phyloP scores from a whole-genome alignment of 92 coral and sea anemone genomes.

The Porites cylindrica region DNA sequence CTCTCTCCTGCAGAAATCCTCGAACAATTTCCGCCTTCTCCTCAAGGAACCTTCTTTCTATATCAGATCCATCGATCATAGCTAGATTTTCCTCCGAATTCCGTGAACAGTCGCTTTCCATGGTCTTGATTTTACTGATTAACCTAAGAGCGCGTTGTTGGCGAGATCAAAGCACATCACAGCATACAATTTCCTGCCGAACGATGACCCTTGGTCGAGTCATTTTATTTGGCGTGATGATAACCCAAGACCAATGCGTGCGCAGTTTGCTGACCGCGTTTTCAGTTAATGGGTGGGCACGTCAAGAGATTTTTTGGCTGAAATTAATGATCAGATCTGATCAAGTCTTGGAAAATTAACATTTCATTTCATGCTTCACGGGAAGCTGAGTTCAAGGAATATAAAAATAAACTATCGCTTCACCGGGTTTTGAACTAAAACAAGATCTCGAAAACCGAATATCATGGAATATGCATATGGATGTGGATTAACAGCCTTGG shows the following conservation, averaged over 20 bases:
- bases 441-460: no score
- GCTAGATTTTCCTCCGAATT: conserved; percentile 18
- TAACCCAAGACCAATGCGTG: conserved; percentile 39
- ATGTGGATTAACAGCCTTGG: not conserved
- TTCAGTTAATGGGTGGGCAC: not conserved
- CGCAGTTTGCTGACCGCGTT: conserved; percentile 27
- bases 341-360: not conserved
- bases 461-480: conserved; percentile 30
- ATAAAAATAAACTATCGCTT: not conserved
- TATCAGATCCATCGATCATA: conserved; percentile 43
- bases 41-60: conserved; percentile 68
- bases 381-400: not conserved
- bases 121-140: not conserved
- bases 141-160: not conserved
- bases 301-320: not conserved
- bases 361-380: not conserved
- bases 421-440: not conserved
- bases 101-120: conserved; percentile 28
- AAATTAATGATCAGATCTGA: not conserved
- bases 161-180: conserved; percentile 24
- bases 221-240: conserved; percentile 9
- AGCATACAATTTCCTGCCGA: conserved; percentile 10
- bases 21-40: conserved; percentile 97
- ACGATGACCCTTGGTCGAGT: conserved; percentile 27
- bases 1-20: conserved; percentile 95